Percentiles rank a stretch among this genome's conserved stretches.
These are phyloP conservation scores for Esox masquinongy DNA, from an alignment of 2,797 vertebrate genomes.

Conservation along the genomic window DNA sequence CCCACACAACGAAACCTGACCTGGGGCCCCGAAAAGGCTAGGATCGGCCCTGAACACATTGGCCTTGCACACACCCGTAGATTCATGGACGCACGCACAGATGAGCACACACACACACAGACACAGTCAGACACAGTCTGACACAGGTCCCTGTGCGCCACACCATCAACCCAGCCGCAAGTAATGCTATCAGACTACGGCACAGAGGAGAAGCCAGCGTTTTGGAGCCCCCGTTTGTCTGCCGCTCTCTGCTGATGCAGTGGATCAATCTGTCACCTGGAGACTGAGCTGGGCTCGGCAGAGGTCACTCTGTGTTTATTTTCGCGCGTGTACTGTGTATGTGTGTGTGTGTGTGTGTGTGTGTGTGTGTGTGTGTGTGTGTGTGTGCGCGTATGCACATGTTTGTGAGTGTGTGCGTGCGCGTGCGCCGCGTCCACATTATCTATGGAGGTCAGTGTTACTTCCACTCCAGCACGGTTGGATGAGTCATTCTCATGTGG, in stretches of 20 bases:
- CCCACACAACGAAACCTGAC: too few species aligned
- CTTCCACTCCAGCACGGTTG: conserved; percentile 13
- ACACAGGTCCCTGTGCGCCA: conserved; percentile 35
- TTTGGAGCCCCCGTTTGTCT: conserved; percentile 59
- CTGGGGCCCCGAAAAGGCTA: too few species aligned
- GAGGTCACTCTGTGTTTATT: neutral
- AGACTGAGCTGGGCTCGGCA: conserved; percentile 27
- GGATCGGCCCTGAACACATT: neutral
- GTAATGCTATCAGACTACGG: conserved; percentile 63
- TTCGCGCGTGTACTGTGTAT: conserved; percentile 18
- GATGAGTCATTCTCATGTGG: neutral
- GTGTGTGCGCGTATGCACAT: too few species aligned
- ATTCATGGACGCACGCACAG: conserved; percentile 23
- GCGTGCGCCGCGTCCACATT: neutral
- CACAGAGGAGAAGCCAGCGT: conserved; percentile 60
- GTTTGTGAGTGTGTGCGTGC: neutral
- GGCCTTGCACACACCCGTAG: neutral
- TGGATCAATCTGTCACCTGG: conserved; percentile 64
- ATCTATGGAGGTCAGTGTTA: conserved; percentile 16
- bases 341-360: conserved; percentile 40
- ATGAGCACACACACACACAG: conserved; percentile 7
- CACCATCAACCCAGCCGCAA: conserved; percentile 52
- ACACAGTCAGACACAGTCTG: neutral
- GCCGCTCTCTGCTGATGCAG: conserved; percentile 48
- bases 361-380: neutral